phyloP scores from a whole-genome alignment of 2,888 invertebrate genomes.

The Esperia sulphurella region DNA sequence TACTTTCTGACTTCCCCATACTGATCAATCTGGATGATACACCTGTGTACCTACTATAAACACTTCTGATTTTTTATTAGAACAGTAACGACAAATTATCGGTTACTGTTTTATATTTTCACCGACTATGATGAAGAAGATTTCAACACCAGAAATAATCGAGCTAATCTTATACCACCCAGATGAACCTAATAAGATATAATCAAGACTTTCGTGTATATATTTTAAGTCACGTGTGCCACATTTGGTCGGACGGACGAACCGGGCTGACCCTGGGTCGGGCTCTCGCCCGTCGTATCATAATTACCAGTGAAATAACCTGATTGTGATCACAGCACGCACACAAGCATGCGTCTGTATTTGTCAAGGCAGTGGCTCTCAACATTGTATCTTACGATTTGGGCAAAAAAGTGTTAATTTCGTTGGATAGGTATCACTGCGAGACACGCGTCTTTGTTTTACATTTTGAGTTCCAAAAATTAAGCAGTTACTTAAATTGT shows the following conservation, averaged over 20 bases:
- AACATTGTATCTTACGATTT: conserved; percentile 21
- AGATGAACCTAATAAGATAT: conserved; percentile 41
- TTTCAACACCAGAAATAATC: too few species aligned
- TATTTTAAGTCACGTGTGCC: conserved; percentile 49
- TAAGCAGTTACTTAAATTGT: too few species aligned
- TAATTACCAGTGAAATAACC: conserved; percentile 79
- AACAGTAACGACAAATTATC: too few species aligned
- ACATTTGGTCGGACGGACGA: conserved; percentile 37
- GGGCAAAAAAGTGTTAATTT: neutral
- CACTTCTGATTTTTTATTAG: too few species aligned
- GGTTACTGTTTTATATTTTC: too few species aligned
- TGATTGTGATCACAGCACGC: conserved; percentile 76
- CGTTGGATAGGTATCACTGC: too few species aligned
- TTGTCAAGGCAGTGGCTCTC: conserved; percentile 42
- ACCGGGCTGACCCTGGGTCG: conserved; percentile 64
- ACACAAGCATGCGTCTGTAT: conserved; percentile 55
- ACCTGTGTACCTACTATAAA: too few species aligned
- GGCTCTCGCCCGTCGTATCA: conserved; percentile 67
- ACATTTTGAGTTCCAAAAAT: too few species aligned
- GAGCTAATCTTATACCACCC: neutral
- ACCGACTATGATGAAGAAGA: too few species aligned
- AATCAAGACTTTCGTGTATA: conserved; percentile 52
- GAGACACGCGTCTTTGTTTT: too few species aligned
- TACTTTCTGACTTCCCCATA: too few species aligned
- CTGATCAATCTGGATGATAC: too few species aligned